A percentile compares a stretch with the other conserved stretches of the same genome.
phyloP scores from a whole-genome alignment of 2,888 invertebrate genomes.

The Zygogramma bicolorata region DNA sequence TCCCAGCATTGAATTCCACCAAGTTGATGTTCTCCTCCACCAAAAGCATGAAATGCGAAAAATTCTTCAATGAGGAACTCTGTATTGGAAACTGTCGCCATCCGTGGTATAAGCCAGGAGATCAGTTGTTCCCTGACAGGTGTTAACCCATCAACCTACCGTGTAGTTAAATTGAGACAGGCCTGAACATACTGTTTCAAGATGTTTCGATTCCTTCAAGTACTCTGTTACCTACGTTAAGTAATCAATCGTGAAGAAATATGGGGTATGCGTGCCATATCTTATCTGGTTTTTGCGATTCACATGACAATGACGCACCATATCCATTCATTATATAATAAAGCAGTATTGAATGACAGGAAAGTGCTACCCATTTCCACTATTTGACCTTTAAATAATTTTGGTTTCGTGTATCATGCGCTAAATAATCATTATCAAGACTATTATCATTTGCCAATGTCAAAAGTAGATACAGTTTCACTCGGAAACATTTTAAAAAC shows the following conservation, averaged over 20 bases:
- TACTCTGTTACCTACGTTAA: too few relatives aligned
- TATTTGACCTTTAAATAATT: conserved; percentile 8
- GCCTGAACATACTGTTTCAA: too few relatives aligned
- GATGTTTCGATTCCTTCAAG: too few relatives aligned
- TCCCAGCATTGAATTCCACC: too few relatives aligned
- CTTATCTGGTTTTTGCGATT: neutral
- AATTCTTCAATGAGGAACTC: too few relatives aligned
- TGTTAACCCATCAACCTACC: too few relatives aligned
- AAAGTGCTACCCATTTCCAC: neutral
- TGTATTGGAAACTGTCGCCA: too few relatives aligned
- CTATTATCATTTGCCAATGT: conserved; percentile 2
- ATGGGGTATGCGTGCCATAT: neutral
- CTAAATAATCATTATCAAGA: neutral
- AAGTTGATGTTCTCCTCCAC: too few relatives aligned
- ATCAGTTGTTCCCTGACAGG: too few relatives aligned
- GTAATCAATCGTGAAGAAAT: neutral
- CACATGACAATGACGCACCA: conserved; percentile 4
- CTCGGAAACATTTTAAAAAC: neutral
- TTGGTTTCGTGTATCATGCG: neutral
- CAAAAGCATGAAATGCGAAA: too few relatives aligned
- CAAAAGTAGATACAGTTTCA: neutral
- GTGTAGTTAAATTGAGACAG: too few relatives aligned
- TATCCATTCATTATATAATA: neutral
- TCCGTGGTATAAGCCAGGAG: too few relatives aligned
- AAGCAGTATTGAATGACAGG: neutral